phyloP scores from a whole-genome alignment of 1,140 invertebrate genomes.

The Aphelinus atriplicis region DNA sequence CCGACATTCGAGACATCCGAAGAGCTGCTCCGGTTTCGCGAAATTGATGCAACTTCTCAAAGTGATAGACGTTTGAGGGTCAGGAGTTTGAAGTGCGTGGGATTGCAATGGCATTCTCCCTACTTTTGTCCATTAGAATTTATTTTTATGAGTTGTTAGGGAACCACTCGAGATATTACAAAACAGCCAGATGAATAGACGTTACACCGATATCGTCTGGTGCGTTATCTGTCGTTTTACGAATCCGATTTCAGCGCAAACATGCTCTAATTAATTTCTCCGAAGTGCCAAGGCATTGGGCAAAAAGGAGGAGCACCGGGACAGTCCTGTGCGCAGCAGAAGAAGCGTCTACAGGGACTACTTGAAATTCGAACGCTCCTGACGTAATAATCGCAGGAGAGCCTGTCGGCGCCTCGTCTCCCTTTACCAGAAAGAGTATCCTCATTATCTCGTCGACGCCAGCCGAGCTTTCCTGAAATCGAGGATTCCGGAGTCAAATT shows the following conservation, averaged over 20 bases:
- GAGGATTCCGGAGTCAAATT: conserved; percentile 57
- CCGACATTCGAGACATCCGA: neutral
- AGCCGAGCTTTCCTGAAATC: conserved; percentile 42
- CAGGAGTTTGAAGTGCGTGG: neutral
- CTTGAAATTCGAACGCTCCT: conserved; percentile 28
- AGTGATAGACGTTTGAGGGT: conserved; percentile 13
- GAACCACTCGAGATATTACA: no score
- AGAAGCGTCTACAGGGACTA: no score
- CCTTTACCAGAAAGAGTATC: conserved; percentile 47
- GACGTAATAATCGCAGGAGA: conserved; percentile 26
- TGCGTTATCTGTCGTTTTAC: neutral
- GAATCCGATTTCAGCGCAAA: neutral
- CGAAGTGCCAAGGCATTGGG: neutral
- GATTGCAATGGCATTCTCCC: no score
- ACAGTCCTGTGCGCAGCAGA: no score
- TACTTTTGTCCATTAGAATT: no score
- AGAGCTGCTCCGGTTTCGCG: neutral
- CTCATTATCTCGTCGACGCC: conserved; percentile 46
- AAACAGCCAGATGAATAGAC: no score
- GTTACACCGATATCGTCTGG: no score
- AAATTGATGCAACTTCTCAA: neutral
- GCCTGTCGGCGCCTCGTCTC: conserved; percentile 28
- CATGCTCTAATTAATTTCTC: conserved; percentile 9
- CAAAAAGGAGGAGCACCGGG: neutral
- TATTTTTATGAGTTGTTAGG: no score